A percentile compares a stretch with the other conserved stretches of the same genome.
Evolutionary conservation across 2,113 vertebrate genomes (phyloP).

Genomic region (Vulpes lagopus): DNA sequence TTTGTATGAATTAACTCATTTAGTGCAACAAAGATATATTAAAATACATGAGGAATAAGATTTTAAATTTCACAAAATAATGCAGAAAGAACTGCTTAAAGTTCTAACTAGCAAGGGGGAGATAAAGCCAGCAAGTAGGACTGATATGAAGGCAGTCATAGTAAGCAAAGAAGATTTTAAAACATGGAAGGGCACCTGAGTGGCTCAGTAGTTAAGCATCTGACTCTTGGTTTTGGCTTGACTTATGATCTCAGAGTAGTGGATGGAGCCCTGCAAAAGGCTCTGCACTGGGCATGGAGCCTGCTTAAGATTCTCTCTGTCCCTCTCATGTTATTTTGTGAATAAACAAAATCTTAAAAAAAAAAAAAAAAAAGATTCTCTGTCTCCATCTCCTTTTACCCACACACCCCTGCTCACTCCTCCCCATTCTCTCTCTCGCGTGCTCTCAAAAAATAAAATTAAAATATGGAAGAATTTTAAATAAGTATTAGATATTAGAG

Average conservation of each 20-base stretch:
- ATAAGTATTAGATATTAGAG: not conserved
- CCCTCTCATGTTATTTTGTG: not conserved
- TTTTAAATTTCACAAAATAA: slow-evolving; percentile 10
- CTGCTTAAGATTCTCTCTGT: not conserved
- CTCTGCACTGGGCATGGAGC: not conserved
- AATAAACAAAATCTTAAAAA: too few relatives aligned
- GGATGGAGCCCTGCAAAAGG: not conserved
- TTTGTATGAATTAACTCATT: not conserved
- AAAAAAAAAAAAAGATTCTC: not conserved
- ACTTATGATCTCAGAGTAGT: not conserved
- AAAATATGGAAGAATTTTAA: not conserved
- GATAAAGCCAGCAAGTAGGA: not conserved
- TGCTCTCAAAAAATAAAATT: not conserved
- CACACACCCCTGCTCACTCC: not conserved
- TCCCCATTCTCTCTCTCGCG: not conserved
- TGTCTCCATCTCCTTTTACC: not conserved
- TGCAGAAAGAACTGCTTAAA: not conserved
- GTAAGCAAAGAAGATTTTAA: not conserved
- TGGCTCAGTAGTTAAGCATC: not conserved
- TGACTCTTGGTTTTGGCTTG: not conserved
- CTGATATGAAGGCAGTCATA: not conserved
- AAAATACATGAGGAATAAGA: not conserved
- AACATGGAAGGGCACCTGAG: not conserved
- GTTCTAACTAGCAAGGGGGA: not conserved
- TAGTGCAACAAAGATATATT: not conserved